These are phyloP conservation scores for Sebastes ruberrimus DNA, from an alignment of 2,797 vertebrate genomes.

Conservation along the genomic window DNA sequence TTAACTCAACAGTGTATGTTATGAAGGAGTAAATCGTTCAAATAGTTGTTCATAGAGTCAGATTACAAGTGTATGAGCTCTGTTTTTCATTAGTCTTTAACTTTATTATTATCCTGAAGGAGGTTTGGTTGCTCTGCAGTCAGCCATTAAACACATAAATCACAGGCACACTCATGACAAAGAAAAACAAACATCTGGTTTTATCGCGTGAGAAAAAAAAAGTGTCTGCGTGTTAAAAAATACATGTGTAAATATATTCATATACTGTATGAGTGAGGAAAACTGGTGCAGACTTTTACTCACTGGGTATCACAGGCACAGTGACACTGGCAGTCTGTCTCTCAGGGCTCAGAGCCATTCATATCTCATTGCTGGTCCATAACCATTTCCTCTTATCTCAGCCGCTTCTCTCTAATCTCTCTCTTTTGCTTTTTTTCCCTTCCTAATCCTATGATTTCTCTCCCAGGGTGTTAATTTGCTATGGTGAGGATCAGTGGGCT, in stretches of 20 bases:
- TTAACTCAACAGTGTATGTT: neutral
- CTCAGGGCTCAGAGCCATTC: conserved; percentile 53
- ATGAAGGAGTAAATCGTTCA: neutral
- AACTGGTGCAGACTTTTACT: conserved; percentile 4
- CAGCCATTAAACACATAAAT: conserved; percentile 25
- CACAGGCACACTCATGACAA: conserved; percentile 8
- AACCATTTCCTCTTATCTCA: conserved; percentile 56
- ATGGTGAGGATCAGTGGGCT: conserved; percentile 60
- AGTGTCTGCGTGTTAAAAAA: neutral
- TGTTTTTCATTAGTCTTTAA: conserved; percentile 9
- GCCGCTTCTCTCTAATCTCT: conserved; percentile 38
- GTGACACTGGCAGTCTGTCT: conserved; percentile 39
- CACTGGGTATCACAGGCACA: conserved; percentile 17
- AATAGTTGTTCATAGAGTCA: neutral
- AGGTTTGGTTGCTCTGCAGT: conserved; percentile 11
- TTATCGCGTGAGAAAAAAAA: neutral
- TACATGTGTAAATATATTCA: conserved; percentile 8
- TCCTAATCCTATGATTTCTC: conserved; percentile 57
- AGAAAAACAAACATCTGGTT: neutral
- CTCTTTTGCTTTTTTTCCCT: conserved; percentile 6
- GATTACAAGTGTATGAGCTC: neutral
- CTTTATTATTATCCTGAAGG: conserved; percentile 11
- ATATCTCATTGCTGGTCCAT: conserved; percentile 53
- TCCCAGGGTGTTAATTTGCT: conserved; percentile 73
- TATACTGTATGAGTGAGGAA: neutral